These are phyloP conservation scores for Austrolebias charrua DNA, from an alignment of 2,797 vertebrate genomes.

Conservation along the genomic window DNA sequence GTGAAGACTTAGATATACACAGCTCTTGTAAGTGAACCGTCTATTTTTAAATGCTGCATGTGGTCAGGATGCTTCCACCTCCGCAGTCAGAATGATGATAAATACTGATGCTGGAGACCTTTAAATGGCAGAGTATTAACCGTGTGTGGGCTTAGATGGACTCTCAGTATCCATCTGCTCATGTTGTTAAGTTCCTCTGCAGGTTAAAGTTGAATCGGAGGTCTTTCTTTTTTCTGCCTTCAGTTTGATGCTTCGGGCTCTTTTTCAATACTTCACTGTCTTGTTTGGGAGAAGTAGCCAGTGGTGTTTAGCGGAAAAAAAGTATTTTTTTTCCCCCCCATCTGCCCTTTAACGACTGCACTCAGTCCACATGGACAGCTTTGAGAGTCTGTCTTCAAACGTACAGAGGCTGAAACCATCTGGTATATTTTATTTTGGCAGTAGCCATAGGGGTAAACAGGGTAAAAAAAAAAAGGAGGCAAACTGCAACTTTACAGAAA, in stretches of 20 bases:
- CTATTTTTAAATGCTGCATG: conserved; percentile 68
- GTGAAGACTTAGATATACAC: conserved; percentile 36
- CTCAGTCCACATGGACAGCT: conserved; percentile 35
- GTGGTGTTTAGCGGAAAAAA: conserved; percentile 39
- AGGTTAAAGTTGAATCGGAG: conserved; percentile 50
- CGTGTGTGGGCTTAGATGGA: conserved; percentile 67
- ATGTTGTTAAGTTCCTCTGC: conserved; percentile 42
- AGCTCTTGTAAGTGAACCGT: conserved; percentile 51
- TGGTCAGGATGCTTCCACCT: conserved; percentile 64
- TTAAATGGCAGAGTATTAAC: conserved; percentile 71
- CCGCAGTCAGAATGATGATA: conserved; percentile 56
- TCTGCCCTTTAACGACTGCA: conserved; percentile 51
- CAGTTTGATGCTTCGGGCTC: conserved; percentile 18
- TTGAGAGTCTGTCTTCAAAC: conserved; percentile 25
- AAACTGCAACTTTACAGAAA: conserved; percentile 44
- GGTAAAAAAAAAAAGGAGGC: conserved; percentile 40
- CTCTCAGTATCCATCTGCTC: conserved; percentile 59
- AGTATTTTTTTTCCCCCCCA: conserved; percentile 11
- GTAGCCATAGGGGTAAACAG: conserved; percentile 38
- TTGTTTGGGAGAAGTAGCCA: conserved; percentile 37
- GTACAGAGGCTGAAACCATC: conserved; percentile 47
- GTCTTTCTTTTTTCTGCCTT: conserved; percentile 31
- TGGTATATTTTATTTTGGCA: conserved; percentile 50
- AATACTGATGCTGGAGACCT: conserved; percentile 66
- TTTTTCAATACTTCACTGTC: conserved; percentile 30